Evolutionary conservation across 2,888 invertebrate genomes (phyloP), one percentile per base, ranked within the genome.

Genomic region (Andrena chrysosceles): DNA sequence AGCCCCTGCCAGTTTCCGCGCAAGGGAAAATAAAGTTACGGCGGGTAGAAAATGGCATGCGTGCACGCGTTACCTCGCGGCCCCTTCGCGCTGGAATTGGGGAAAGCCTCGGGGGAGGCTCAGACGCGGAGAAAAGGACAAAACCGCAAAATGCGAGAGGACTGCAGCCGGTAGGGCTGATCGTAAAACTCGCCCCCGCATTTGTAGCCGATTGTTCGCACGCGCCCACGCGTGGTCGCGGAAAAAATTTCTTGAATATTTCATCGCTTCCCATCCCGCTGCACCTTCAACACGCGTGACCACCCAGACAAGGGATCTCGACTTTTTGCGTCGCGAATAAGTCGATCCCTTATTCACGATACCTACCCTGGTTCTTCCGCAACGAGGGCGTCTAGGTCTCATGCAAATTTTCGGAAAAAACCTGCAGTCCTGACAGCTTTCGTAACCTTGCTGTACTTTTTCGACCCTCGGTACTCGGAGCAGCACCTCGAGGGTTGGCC

Each of bases 231-330:
- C 49, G 31, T 62, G 26, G 35, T 35, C 64, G 56, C 20, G 63
- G 20, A 71, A 81, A 76, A 81, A 77, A 71, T 78, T 84, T 81
- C 76, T 3, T 77, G 76, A 85, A 84, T 85, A 84, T 85, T 85
- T 85, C 79, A 79, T 85, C 82, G 77, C 66, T 20, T 29, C 69
- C 42, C 13, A 7, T 13, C 70, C 73, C 31, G 20, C 49, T 56
- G 5, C 13, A 16, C 33, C 33, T 10, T n/a, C 16, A 8, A 54
- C 33, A n/a, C 8, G 8, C 66, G 59, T 31, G 76, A 68, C 69
- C 63, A 52, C 31, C 48, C 26, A 6, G 20, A 62, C 35, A 49
- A 6, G 10, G 33, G 64, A 35, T 49, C 52, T 52, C 13, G 5
- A 23, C n/a, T 64, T 77, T 68, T 59, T 66, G 5, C 29, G 10